These are phyloP conservation scores for Spilogale gracilis DNA, from an alignment of 2,113 vertebrate species.

Conservation along the genomic window DNA sequence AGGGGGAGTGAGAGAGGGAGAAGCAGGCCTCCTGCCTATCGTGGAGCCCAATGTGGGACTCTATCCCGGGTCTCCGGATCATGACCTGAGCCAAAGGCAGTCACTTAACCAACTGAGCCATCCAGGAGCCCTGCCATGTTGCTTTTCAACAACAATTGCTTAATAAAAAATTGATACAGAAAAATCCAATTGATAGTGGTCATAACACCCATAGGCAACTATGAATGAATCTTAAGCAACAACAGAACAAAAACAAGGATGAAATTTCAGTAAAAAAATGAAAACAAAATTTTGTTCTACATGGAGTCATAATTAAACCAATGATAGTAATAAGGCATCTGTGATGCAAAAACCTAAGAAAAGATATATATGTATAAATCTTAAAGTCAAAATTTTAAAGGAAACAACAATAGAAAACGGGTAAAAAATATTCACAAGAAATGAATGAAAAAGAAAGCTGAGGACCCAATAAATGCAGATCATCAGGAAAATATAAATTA, in stretches of 20 bases:
- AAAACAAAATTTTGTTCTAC: background rate
- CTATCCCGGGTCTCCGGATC: too few relatives aligned
- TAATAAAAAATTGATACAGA: background rate
- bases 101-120: too few relatives aligned
- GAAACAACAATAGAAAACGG: background rate
- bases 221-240: background rate
- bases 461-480: background rate
- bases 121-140: background rate
- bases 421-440: background rate
- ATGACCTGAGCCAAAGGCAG: too few relatives aligned
- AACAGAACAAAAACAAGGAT: background rate
- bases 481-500: background rate
- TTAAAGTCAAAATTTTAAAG: background rate
- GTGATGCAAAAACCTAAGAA: background rate
- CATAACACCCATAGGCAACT: background rate
- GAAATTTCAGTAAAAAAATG: background rate
- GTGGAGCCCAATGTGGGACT: too few relatives aligned
- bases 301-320: background rate
- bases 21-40: too few relatives aligned
- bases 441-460: background rate
- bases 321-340: background rate
- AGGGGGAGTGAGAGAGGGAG: too few relatives aligned
- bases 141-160: background rate
- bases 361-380: background rate
- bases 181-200: background rate